Evolutionary conservation across 2,888 invertebrate species (phyloP), one percentile per base, ranked within the genome.

Genomic region (Philhelius pedissequus): DNA sequence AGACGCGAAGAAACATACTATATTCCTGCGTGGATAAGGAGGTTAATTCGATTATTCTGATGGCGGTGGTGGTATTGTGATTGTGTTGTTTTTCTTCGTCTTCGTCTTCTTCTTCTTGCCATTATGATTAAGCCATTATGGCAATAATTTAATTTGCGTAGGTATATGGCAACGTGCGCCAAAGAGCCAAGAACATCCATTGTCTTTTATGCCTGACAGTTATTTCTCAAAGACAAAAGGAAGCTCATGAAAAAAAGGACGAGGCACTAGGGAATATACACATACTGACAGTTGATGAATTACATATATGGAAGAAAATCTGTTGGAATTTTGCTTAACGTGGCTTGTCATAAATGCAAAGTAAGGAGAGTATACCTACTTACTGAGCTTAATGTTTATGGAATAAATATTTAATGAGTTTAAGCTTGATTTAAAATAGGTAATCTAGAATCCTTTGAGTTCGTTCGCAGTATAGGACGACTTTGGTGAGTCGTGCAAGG

Each of bases 81-180:
- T 43, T 62, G 60, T 50, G 5, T 60, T 48, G 50, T 7, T 62
- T 27, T 30, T 58, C 30, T 38, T 15, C 2, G 7, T 7, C 9
- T n/a, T 13, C 3, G 7, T 13, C 2, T n/a, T 7, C 9, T n/a
- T 13, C 3, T 13, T 13, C 6, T 13, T 38, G 1, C 35, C 58
- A 58, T 40, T 40, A 62, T 62, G 79, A 79, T 79, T 58, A 73
- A 66, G 79, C 66, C 60, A 79, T 79, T 73, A 73, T 79, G 60
- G 38, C 60, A 62, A 68, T 66, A 79, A 79, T 79, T 73, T 79
- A 66, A 79, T 79, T 76, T 73, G 60, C 60, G 11, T 62, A 58
- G n/a, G n/a, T n/a, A 35, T 38, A 35, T 40, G 62, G 60, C 43
- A 77, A 50, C 50, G 35, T 45, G 32, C 35, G 60, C 50, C 68